These are phyloP conservation scores for Microcebus jonahi DNA, from an alignment of 2,113 vertebrate species.

Conservation along the genomic window DNA sequence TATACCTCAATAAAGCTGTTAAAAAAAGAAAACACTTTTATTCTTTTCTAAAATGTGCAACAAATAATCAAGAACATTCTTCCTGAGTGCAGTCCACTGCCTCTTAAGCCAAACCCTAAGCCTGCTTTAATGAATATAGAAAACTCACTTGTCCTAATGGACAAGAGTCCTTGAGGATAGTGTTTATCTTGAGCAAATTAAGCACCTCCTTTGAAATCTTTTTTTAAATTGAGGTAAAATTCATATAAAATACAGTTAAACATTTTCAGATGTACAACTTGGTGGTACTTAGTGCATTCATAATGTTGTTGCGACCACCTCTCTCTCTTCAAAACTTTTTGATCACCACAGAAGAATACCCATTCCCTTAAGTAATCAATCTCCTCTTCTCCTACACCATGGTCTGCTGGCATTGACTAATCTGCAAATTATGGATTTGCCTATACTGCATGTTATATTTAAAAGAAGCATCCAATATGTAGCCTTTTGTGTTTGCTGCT, in stretches of 20 bases:
- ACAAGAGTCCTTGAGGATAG: no score
- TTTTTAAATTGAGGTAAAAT: neutral
- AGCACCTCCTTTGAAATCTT: no score
- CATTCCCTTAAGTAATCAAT: neutral
- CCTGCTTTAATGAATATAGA: no score
- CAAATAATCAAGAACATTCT: no score
- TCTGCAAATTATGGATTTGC: neutral
- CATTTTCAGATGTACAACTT: neutral
- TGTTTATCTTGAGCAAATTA: no score
- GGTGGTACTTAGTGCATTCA: neutral
- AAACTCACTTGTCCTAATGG: no score
- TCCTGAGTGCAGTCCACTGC: no score
- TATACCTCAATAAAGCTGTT: neutral
- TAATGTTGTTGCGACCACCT: neutral
- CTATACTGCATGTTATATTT: neutral
- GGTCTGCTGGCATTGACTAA: neutral
- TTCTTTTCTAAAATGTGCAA: no score
- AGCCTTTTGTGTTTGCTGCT: neutral
- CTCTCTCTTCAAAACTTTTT: neutral
- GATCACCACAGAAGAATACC: neutral
- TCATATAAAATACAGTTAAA: neutral
- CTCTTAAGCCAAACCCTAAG: no score
- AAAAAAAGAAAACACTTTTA: no score
- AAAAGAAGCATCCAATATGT: neutral
- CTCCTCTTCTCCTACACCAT: neutral